These are phyloP conservation scores for Stomorhina lunata DNA, from an alignment of 2,888 invertebrate genomes.

Conservation along the genomic window DNA sequence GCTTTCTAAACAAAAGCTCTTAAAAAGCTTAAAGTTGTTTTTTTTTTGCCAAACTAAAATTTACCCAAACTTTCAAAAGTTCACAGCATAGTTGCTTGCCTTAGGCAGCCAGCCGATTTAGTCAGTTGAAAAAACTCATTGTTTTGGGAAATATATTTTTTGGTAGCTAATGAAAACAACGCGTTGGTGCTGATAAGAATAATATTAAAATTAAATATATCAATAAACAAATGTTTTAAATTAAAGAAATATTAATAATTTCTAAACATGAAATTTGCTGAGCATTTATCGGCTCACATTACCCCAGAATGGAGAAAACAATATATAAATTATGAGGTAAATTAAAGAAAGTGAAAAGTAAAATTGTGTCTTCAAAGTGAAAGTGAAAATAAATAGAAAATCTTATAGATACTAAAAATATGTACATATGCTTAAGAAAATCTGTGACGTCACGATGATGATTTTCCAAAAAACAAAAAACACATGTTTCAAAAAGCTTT, in stretches of 20 bases:
- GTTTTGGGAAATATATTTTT: slow-evolving; percentile 63
- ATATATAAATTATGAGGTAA: slow-evolving; percentile 87
- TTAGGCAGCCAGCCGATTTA: slow-evolving; percentile 21
- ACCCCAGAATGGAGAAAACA: slow-evolving; percentile 97
- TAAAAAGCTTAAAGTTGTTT: slow-evolving; percentile 27
- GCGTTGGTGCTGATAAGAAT: slow-evolving; percentile 39
- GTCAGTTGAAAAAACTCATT: slow-evolving; percentile 52
- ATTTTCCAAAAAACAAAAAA: slow-evolving; percentile 13
- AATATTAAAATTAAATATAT: slow-evolving; percentile 18
- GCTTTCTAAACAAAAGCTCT: background rate
- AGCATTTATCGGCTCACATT: slow-evolving; percentile 92
- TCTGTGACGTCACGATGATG: slow-evolving; percentile 56
- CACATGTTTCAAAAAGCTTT: slow-evolving; percentile 46
- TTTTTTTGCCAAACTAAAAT: background rate
- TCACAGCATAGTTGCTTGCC: slow-evolving; percentile 35
- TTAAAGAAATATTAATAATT: slow-evolving; percentile 4
- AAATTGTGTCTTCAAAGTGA: slow-evolving; percentile 50
- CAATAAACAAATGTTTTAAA: slow-evolving; percentile 49
- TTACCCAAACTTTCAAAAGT: slow-evolving; percentile 9
- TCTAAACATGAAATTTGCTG: slow-evolving; percentile 91
- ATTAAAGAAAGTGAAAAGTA: slow-evolving; percentile 4
- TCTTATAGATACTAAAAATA: slow-evolving; percentile 52
- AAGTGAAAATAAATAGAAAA: slow-evolving; percentile 68
- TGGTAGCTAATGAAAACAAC: slow-evolving; percentile 8
- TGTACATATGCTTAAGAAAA: slow-evolving; percentile 12